Evolutionary conservation across 2,888 invertebrate species (phyloP), one percentile per base, ranked within the genome.

Genomic region (Agrotis ipsilon): DNA sequence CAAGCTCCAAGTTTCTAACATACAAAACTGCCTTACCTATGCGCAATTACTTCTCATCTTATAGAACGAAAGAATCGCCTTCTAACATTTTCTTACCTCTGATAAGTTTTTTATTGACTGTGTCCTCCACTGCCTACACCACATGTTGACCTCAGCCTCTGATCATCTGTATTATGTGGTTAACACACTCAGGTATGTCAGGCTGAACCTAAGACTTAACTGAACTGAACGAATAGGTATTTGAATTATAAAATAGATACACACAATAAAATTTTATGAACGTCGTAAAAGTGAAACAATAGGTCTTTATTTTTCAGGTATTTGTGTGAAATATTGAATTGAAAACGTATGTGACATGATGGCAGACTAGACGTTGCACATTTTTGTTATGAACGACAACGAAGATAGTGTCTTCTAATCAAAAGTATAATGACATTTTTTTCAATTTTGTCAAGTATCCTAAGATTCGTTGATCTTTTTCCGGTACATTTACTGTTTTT

Each of bases 211-310:
- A 45, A 39, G 27, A 45, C 46, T 49, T 32, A 16, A 45, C 52
- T 65, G 13, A 21, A 7, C 58, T 45, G 43, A 46, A 60, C 27
- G 18, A 24, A 43, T 43, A 54, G 16, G 3, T 51, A 48, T n/a
- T 19, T 54, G 4, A 32, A 48, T 54, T 32, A 45, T 52, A 54
- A 67, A 48, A 54, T 43, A 76, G 11, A 32, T 57, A 55, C 27
- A 5, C 4, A 6, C 27, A 27, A 27, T 19, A 9, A 13, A 45
- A 73, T 13, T 45, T 1, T 48, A 7, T 54, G 19, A 48, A 21
- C 18, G 14, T 62, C 54, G 46, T 61, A 68, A 57, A 76, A 46
- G 3, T 43, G n/a, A 60, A n/a, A 68, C 76, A 49, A 68, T 60
- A 16, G 49, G 19, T 24, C 45, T 3, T 60, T 57, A 1, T 19